phyloP scores from a whole-genome alignment of 2,888 invertebrate species.

The Miltochrista miniata region DNA sequence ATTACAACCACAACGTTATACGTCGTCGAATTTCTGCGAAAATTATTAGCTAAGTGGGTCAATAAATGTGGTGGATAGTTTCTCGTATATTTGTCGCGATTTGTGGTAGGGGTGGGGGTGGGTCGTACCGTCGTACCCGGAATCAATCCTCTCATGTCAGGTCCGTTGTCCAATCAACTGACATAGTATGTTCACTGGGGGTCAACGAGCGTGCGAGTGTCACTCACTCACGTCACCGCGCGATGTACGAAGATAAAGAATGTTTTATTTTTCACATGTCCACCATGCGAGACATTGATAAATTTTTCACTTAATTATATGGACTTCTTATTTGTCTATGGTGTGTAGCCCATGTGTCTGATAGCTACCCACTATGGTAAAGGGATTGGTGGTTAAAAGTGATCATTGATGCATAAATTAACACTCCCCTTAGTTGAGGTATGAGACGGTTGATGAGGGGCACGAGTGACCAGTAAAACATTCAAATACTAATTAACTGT shows the following conservation, averaged over 20 bases:
- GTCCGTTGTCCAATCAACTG: conserved; percentile 79
- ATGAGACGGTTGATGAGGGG: too few relatives aligned
- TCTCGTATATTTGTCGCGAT: conserved; percentile 70
- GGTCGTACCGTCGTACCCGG: conserved; percentile 45
- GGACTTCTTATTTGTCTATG: conserved; percentile 34
- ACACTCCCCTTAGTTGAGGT: not conserved
- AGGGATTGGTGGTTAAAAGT: not conserved
- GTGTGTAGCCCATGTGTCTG: conserved; percentile 26
- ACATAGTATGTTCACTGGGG: conserved; percentile 74
- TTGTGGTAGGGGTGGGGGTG: conserved; percentile 36
- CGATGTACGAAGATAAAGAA: conserved; percentile 44
- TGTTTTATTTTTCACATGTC: conserved; percentile 43
- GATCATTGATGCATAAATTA: not conserved
- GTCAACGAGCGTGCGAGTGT: conserved; percentile 51
- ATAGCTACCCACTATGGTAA: not conserved
- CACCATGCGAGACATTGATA: conserved; percentile 38
- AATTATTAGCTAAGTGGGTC: conserved; percentile 59
- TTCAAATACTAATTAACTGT: not conserved
- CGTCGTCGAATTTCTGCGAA: conserved; percentile 38
- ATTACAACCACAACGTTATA: conserved; percentile 40
- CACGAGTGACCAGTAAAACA: not conserved
- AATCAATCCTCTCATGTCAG: conserved; percentile 79
- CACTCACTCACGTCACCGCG: conserved; percentile 16
- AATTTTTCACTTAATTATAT: conserved; percentile 43
- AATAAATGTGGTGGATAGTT: conserved; percentile 66